Evolutionary conservation across 2,888 invertebrate genomes (phyloP).

Genomic region (Dolichopus griseipennis): DNA sequence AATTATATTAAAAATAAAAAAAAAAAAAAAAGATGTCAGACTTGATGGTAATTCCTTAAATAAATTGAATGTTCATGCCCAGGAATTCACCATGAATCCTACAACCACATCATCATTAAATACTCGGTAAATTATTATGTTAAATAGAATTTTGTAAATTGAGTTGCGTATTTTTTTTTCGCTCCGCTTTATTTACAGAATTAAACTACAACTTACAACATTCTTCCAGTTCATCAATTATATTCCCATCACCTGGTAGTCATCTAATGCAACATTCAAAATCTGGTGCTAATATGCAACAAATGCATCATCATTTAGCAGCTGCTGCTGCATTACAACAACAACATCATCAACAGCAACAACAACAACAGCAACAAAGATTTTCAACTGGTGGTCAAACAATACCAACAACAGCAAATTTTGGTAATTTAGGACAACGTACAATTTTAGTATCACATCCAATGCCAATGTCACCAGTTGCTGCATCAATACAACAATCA

Average conservation of each 20-base stretch:
- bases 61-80: conserved; percentile 78
- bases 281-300: conserved; percentile 50
- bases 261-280: conserved; percentile 43
- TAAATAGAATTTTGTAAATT: conserved; percentile 27
- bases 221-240: conserved; percentile 43
- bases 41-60: conserved; percentile 51
- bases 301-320: conserved; percentile 38
- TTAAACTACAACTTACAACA: conserved; percentile 44
- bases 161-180: conserved; percentile 23
- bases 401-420: conserved; percentile 21
- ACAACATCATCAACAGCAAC: conserved; percentile 27
- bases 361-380: conserved; percentile 40
- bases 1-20: background rate
- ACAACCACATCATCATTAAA: conserved; percentile 20
- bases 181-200: conserved; percentile 35
- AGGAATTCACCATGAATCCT: conserved; percentile 72
- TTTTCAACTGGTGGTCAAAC: conserved; percentile 33
- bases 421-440: conserved; percentile 30
- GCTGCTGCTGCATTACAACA: conserved; percentile 28
- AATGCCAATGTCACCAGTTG: conserved; percentile 31
- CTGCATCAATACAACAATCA: conserved; percentile 29
- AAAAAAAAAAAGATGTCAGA: conserved; percentile 47
- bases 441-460: conserved; percentile 41
- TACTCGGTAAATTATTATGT: conserved; percentile 32
- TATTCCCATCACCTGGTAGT: conserved; percentile 32